Percentiles rank a stretch among this genome's conserved stretches.
Evolutionary conservation across 2,797 vertebrate genomes (phyloP).

Genomic region (Enteromius treurensis): DNA sequence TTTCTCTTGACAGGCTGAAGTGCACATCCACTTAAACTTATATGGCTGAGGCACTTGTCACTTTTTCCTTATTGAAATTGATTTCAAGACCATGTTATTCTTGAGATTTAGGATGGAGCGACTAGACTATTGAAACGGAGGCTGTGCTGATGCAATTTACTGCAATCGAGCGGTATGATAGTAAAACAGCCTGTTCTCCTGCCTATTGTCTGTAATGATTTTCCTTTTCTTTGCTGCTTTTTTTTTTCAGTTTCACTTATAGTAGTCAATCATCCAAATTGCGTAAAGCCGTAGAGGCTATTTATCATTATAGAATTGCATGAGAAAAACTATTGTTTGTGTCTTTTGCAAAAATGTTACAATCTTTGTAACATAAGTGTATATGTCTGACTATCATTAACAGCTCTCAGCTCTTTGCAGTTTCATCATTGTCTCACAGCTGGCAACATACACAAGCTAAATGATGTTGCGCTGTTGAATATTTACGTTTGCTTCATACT

Average conservation of each 20-base stretch:
- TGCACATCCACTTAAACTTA: conserved; percentile 28
- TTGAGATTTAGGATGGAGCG: conserved; percentile 35
- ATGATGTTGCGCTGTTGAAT: conserved; percentile 17
- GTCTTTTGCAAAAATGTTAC: neutral
- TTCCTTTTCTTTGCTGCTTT: conserved; percentile 24
- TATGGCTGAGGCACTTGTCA: conserved; percentile 29
- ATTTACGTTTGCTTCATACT: conserved; percentile 24
- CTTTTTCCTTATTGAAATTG: conserved; percentile 33
- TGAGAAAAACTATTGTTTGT: neutral
- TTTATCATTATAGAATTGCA: conserved; percentile 20
- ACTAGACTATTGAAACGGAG: conserved; percentile 35
- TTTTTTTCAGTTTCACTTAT: neutral
- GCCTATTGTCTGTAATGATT: conserved; percentile 50
- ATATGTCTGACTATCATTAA: conserved; percentile 31
- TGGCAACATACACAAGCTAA: conserved; percentile 11
- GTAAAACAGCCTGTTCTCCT: conserved; percentile 28
- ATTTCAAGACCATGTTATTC: conserved; percentile 29
- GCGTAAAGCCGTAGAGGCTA: neutral
- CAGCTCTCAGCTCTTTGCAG: neutral
- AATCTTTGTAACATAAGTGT: conserved; percentile 15
- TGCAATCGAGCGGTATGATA: conserved; percentile 43
- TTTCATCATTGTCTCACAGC: conserved; percentile 35
- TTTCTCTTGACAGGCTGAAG: conserved; percentile 27
- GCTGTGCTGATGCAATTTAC: conserved; percentile 50
- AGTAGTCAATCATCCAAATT: conserved; percentile 24